Conservation (phyloP, 64 coral and sea anemone species). For the Stichodactyla mertensii region DNA sequence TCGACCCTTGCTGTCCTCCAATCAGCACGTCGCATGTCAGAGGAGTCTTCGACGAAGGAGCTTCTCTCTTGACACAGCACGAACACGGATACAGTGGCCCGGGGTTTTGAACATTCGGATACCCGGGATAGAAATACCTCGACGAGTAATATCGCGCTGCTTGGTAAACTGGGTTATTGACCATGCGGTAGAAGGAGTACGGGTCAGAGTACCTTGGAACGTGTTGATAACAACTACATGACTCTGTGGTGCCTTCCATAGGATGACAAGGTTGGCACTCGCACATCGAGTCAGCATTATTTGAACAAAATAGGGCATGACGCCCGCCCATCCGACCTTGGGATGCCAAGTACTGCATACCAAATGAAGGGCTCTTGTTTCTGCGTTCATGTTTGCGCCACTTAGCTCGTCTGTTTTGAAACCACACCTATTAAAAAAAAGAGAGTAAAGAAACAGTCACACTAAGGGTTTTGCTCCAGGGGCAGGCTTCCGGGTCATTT, state of each 20-base stretch:
- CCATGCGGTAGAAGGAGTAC: neutral
- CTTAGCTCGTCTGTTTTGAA: constrained; percentile 26
- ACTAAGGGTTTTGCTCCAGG: no score
- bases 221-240: neutral
- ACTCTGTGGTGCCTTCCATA: neutral
- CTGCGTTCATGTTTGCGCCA: constrained; percentile 27
- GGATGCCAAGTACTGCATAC: constrained; percentile 2
- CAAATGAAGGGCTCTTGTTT: constrained; percentile 17
- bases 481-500: no score
- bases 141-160: neutral
- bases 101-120: neutral
- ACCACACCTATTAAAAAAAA: constrained; percentile 17
- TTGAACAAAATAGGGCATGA: neutral
- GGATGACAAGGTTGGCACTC: neutral
- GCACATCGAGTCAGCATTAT: neutral
- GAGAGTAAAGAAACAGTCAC: neutral
- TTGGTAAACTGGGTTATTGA: neutral
- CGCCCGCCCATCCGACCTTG: constrained; percentile 5
- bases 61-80: neutral
- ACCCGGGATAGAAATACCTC: neutral
- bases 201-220: neutral
- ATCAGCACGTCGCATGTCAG: neutral
- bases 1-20: neutral
- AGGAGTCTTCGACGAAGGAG: neutral
- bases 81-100: neutral